Evolutionary conservation across 35 echinoderm and acorn worm species (phyloP).

Genomic region (Lytechinus variegatus): DNA sequence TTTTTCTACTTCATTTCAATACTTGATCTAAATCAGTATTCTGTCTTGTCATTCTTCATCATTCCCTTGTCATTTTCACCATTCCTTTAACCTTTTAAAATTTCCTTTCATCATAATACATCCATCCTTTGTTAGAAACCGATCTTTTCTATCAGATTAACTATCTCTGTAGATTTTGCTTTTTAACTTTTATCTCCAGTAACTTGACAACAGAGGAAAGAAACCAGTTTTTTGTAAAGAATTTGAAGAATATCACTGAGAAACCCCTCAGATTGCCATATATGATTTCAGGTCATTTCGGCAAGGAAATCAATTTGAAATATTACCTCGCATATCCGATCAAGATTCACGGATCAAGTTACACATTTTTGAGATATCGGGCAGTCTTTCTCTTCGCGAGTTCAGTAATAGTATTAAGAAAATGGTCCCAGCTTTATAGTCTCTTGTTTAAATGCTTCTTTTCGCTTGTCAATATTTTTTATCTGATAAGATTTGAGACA

Average conservation of each 20-base stretch:
- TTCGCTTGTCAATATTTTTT: not conserved
- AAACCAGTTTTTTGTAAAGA: not conserved
- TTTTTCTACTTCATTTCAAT: not conserved
- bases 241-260: not conserved
- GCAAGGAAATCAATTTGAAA: constrained; percentile 13
- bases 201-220: not conserved
- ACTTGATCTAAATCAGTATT: not conserved
- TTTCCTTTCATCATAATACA: not conserved
- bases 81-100: not conserved
- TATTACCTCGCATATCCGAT: not conserved
- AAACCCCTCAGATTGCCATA: not conserved
- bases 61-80: not conserved
- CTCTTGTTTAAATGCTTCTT: not conserved
- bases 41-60: not conserved
- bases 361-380: not conserved
- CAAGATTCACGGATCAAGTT: not conserved
- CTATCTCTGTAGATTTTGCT: not conserved
- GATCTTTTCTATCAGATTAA: not conserved
- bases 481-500: not conserved
- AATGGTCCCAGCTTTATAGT: not conserved
- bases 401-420: not conserved
- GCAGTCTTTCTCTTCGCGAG: not conserved
- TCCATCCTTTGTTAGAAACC: not conserved
- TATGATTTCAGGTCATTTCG: constrained; percentile 8
- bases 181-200: not conserved